Evolutionary conservation across 2,888 invertebrate genomes (phyloP), one percentile per base, ranked within the genome.

Genomic region (Pseudoips prasinana): DNA sequence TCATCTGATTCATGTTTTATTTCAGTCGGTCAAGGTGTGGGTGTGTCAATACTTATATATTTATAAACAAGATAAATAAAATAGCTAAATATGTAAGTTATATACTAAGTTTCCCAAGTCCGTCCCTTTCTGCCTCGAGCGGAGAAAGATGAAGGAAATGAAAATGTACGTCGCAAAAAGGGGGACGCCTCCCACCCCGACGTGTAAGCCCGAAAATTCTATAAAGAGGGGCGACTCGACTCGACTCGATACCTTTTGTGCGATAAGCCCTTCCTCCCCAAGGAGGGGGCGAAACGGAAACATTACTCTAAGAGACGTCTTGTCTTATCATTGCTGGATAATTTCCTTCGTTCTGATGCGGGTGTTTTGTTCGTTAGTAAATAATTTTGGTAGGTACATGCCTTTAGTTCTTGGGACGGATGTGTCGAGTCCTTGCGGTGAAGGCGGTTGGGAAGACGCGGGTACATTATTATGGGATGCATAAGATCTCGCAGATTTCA

Each of bases 61-160:
- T n/a, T n/a, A n/a, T n/a, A n/a, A n/a, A n/a, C n/a, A n/a, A n/a
- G n/a, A n/a, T n/a, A n/a, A n/a, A n/a, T n/a, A n/a, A n/a, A n/a
- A n/a, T n/a, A n/a, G n/a, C n/a, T n/a, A n/a, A n/a, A n/a, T n/a
- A n/a, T n/a, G n/a, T n/a, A n/a, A n/a, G n/a, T n/a, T n/a, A n/a
- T n/a, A n/a, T n/a, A n/a, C n/a, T n/a, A n/a, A n/a, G n/a, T 14
- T 10, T 0, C 41, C 66, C 40, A 18, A 81, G 33, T 84, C 42
- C 84, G 54, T 33, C 65, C 65, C 81, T 64, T 67, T 10, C 43
- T 26, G 49, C 71, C 71, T 77, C 77, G 73, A 79, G 82, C 83
- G 77, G 85, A 78, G 85, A 88, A 88, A 88, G 87, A 87, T 88
- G 87, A 87, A 88, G 87, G 87, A 88, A 88, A 88, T 88, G 87